phyloP scores from a whole-genome alignment of 2,888 invertebrate species.

The Matsumyia berberina region DNA sequence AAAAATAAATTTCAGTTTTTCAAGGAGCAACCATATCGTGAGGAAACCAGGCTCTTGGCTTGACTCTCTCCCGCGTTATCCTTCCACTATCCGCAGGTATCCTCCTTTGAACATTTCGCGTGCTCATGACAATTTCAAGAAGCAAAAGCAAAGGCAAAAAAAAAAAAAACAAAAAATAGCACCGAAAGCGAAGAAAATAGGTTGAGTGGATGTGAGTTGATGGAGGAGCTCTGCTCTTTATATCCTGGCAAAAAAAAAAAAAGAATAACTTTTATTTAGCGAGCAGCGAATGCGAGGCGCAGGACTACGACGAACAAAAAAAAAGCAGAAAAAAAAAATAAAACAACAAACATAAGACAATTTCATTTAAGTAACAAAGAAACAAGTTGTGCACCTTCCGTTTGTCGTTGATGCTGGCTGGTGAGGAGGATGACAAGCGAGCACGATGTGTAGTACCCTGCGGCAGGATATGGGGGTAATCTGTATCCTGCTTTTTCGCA shows the following conservation, averaged over 20 bases:
- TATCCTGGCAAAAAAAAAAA: conserved; percentile 24
- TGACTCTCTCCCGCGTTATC: conserved; percentile 10
- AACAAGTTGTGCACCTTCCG: conserved; percentile 58
- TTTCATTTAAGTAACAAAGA: conserved; percentile 60
- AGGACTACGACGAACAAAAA: conserved; percentile 21
- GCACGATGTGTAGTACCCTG: conserved; percentile 34
- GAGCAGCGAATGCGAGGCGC: conserved; percentile 39
- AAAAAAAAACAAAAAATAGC: conserved; percentile 71
- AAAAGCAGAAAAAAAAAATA: neutral
- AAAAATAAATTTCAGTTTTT: conserved; percentile 18
- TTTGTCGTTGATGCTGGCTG: conserved; percentile 46
- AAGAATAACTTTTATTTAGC: conserved; percentile 69
- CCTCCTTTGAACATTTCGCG: conserved; percentile 60
- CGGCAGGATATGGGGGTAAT: conserved; percentile 47
- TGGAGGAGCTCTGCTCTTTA: conserved; percentile 52
- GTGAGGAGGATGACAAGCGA: conserved; percentile 25
- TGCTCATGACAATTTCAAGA: conserved; percentile 73
- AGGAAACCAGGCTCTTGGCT: neutral
- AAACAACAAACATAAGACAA: conserved; percentile 45
- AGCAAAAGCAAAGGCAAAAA: conserved; percentile 45
- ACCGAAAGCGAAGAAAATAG: conserved; percentile 74
- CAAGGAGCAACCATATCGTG: conserved; percentile 25
- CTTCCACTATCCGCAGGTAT: conserved; percentile 35
- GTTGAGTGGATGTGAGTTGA: conserved; percentile 71
- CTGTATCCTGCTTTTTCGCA: conserved; percentile 22